Conservation (phyloP, 2,113 vertebrate species). For the Fregata magnificens region DNA sequence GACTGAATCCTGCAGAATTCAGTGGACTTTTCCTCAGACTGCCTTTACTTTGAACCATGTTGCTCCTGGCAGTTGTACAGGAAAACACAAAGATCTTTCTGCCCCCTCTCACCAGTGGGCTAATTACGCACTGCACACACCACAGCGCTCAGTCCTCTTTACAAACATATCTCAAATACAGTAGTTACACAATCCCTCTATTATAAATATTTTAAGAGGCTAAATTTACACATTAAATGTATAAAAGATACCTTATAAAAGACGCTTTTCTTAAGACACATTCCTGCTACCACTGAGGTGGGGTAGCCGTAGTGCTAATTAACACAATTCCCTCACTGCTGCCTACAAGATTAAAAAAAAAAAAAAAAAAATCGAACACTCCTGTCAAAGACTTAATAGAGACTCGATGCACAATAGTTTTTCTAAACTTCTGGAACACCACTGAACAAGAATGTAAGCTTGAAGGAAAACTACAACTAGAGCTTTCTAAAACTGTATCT, state of each 20-base stretch:
- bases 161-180: background rate
- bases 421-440: background rate
- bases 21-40: background rate
- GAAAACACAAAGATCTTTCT: background rate
- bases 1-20: background rate
- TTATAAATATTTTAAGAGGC: conserved; percentile 2
- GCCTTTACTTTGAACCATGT: background rate
- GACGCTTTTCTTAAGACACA: background rate
- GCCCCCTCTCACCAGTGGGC: background rate
- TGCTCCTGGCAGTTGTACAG: background rate
- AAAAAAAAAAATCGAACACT: background rate
- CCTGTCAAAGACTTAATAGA: background rate
- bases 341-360: background rate
- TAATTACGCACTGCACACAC: background rate
- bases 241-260: background rate
- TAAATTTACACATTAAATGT: background rate
- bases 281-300: background rate
- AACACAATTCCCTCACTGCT: background rate
- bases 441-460: background rate
- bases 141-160: background rate
- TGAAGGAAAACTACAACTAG: background rate
- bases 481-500: background rate
- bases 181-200: background rate
- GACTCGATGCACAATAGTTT: background rate
- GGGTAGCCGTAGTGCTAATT: background rate